Percentiles rank a stretch among this genome's conserved stretches.
These are phyloP conservation scores for Tenebrosternarchus preto DNA, from an alignment of 2,113 vertebrate genomes.

Conservation along the genomic window DNA sequence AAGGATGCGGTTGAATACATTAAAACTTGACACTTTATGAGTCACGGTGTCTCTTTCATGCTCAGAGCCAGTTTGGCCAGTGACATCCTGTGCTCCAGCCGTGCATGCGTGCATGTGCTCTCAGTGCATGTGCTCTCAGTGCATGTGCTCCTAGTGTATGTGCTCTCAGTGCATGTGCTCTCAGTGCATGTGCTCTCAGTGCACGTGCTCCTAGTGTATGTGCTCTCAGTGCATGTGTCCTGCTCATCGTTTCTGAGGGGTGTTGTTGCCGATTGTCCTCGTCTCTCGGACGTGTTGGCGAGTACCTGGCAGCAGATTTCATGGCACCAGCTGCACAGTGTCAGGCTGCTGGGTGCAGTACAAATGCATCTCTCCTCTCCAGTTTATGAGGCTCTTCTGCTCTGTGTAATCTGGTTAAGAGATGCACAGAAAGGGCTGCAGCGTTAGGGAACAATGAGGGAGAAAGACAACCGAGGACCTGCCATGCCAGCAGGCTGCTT, in stretches of 20 bases:
- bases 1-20: constrained; percentile 48
- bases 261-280: constrained; percentile 35
- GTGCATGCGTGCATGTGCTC: no score
- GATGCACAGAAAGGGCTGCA: neutral
- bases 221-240: neutral
- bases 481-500: no score
- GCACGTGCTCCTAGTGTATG: neutral
- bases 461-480: neutral
- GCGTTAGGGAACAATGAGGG: constrained; percentile 9
- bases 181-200: no score
- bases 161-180: neutral
- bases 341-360: neutral
- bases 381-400: constrained; percentile 39
- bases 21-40: constrained; percentile 15
- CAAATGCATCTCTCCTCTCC: constrained; percentile 4
- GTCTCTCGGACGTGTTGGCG: constrained; percentile 20
- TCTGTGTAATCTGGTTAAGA: constrained; percentile 32
- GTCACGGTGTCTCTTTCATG: constrained; percentile 1
- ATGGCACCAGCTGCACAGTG: neutral
- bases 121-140: neutral
- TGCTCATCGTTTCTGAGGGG: constrained; percentile 11
- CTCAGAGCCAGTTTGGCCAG: no score
- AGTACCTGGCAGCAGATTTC: constrained; percentile 30
- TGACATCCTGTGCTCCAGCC: no score
- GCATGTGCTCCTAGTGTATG: neutral